phyloP scores from a whole-genome alignment of 2,888 invertebrate species.

The Hesperia comma region DNA sequence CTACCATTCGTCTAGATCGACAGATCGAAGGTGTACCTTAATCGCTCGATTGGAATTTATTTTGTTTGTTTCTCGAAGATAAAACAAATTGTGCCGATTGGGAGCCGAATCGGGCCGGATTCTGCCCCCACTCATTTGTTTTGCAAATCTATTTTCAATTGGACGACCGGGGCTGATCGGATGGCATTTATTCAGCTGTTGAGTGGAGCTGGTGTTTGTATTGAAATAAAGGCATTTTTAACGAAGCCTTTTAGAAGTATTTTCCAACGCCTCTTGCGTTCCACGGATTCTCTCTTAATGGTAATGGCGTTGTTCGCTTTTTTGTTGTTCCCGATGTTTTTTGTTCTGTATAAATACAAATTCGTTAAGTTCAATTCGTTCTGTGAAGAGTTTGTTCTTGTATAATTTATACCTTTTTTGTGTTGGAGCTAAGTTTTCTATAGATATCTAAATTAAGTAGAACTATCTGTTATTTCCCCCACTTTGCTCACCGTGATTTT shows the following conservation, averaged over 20 bases:
- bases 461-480: too few relatives aligned
- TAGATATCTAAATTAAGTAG: too few relatives aligned
- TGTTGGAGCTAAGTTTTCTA: too few relatives aligned
- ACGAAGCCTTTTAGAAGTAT: constrained; percentile 32
- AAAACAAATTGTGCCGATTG: constrained; percentile 67
- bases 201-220: constrained; percentile 30
- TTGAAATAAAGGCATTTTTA: constrained; percentile 35
- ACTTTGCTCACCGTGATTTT: too few relatives aligned
- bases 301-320: constrained; percentile 21
- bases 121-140: constrained; percentile 52
- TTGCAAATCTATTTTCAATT: constrained; percentile 59
- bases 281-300: constrained; percentile 17
- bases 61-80: constrained; percentile 54
- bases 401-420: too few relatives aligned
- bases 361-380: neutral
- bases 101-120: constrained; percentile 48
- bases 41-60: constrained; percentile 74
- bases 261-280: constrained; percentile 18
- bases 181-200: constrained; percentile 33
- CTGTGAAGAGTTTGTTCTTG: neutral
- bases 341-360: constrained; percentile 5
- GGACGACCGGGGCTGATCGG: constrained; percentile 40
- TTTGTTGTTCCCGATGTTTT: constrained; percentile 3
- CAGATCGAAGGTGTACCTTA: constrained; percentile 69
- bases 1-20: constrained; percentile 59